Base-by-base conservation (phyloP, 2,113 vertebrate species). In the Varanus salvator region DNA sequence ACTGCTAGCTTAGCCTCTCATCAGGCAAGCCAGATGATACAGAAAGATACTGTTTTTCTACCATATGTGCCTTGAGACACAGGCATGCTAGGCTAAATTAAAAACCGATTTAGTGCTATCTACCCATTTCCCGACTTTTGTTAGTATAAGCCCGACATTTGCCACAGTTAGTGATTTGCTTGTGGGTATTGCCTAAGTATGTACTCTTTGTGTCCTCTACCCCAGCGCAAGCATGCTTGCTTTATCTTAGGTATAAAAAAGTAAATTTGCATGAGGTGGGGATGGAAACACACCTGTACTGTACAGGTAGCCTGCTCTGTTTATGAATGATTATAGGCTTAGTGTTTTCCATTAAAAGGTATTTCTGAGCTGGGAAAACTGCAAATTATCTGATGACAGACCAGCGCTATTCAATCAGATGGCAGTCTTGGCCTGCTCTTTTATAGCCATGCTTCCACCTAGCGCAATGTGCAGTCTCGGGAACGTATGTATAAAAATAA, bases 21-120 rank as follows among this genome's bases (percentile, higher is more conserved):
- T 87, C 86, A 54, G 64, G 86, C 76, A 87, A 87, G 64, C 86
- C 86, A 87, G 86, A 87, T 87, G 76, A 87, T 80, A 87, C 29
- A 27, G 44, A 80, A 80, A 80, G 86, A 87, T 87, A 87, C 84
- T 86, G 44, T 69, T 87, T 80, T 87, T 68, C 77, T 50, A 23
- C 86, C 76, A 87, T 87, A 87, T 87, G 86, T 87, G 86, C 86
- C 60, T 80, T 87, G 86, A 80, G 77, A 87, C 76, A 87, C 29
- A 87, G 76, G 44, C 60, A 87, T 52, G 76, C 66, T 54, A 87
- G 86, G 86, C 60, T 80, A 87, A 80, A 87, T 87, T 80, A 87
- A 80, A 80, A 87, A 87, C 86, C 54, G 86, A 64, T 80, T 87
- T 80, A 87, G 64, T 80, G 31, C 48, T 80, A 87, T 87, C 76